A percentile compares a stretch with the other conserved stretches of the same genome.
Evolutionary conservation across 2,113 vertebrate species (phyloP).

Genomic region (Baryphthengus martii): DNA sequence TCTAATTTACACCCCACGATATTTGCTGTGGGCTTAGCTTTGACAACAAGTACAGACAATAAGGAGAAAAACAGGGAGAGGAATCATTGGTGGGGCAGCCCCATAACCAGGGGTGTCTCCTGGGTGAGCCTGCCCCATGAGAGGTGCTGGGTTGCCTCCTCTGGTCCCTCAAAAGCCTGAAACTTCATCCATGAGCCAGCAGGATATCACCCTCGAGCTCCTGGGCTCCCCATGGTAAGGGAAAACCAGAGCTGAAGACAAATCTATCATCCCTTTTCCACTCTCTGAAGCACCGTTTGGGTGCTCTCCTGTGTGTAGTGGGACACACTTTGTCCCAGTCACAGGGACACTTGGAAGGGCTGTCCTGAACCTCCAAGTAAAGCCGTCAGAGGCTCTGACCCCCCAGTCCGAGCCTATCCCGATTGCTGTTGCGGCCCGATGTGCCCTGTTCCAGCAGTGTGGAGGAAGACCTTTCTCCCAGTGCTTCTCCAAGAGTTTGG

Average conservation of each 20-base stretch:
- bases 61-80: background rate
- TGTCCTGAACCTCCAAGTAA: background rate
- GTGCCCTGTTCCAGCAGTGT: fast-evolving
- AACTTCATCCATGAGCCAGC: background rate
- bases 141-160: fast-evolving
- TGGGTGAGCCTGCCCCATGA: background rate
- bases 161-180: background rate
- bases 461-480: background rate
- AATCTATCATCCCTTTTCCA: fast-evolving
- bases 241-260: background rate
- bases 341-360: fast-evolving
- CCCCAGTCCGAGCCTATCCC: background rate
- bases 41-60: background rate
- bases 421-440: fast-evolving
- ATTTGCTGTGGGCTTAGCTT: background rate
- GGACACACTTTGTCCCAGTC: background rate
- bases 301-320: fast-evolving
- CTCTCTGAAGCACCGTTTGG: fast-evolving
- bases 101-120: background rate
- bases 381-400: background rate
- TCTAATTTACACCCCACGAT: fast-evolving
- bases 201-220: fast-evolving
- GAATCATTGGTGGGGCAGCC: background rate
- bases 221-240: background rate
- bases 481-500: background rate